These are phyloP conservation scores for Eupithecia dodoneata DNA, from an alignment of 2,888 invertebrate species.

Conservation along the genomic window DNA sequence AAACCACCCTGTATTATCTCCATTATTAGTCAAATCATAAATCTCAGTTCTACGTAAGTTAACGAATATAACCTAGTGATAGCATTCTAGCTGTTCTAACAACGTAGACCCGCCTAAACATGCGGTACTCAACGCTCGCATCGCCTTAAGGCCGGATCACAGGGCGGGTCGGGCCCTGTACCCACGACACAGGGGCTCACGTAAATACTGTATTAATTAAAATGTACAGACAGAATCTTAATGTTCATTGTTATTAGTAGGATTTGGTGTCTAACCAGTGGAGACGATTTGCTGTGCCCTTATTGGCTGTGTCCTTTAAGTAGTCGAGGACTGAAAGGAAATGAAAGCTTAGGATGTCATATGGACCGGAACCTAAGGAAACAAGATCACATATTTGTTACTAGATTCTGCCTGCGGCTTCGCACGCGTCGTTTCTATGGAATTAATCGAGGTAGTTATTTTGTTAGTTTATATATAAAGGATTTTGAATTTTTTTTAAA, in stretches of 20 bases:
- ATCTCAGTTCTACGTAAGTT: background rate
- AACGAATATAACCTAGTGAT: background rate
- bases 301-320: background rate
- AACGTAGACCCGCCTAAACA: background rate
- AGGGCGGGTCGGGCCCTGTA: slow-evolving; percentile 55
- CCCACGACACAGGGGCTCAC: slow-evolving; percentile 70
- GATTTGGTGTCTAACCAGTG: background rate
- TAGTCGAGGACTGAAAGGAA: background rate
- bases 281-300: background rate
- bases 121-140: slow-evolving; percentile 24
- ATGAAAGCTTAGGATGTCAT: background rate
- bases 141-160: slow-evolving; percentile 56
- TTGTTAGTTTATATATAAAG: too few relatives aligned
- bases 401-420: too few relatives aligned
- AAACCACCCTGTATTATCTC: background rate
- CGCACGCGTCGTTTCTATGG: too few relatives aligned
- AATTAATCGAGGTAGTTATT: too few relatives aligned
- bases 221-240: slow-evolving; percentile 61
- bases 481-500: too few relatives aligned
- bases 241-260: slow-evolving; percentile 2
- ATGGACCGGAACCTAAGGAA: background rate
- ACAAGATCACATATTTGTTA: background rate
- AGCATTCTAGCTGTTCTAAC: background rate
- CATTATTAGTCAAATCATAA: background rate
- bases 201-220: slow-evolving; percentile 79